A percentile compares a stretch with the other conserved stretches of the same genome.
Conservation (phyloP, 2,797 vertebrate species). For the Acanthurus lineatus region DNA sequence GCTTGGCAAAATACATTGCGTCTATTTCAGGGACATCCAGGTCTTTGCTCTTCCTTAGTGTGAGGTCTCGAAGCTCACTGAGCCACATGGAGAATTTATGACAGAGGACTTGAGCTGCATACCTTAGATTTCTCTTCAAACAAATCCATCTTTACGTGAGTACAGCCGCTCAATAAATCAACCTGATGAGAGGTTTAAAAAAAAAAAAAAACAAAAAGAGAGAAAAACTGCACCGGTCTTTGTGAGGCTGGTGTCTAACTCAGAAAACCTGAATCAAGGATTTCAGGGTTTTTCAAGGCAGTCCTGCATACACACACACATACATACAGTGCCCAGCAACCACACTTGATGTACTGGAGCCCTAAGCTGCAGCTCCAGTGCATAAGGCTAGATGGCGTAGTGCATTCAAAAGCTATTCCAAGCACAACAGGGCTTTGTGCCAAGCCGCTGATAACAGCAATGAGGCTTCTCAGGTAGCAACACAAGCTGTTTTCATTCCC, state of each 20-base stretch:
- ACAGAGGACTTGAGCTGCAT: slow-evolving; percentile 71
- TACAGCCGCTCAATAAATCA: slow-evolving; percentile 68
- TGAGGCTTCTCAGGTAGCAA: slow-evolving; percentile 56
- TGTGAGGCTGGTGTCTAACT: slow-evolving; percentile 17
- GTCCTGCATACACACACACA: slow-evolving; percentile 4
- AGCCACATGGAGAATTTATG: slow-evolving; percentile 78
- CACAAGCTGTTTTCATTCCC: slow-evolving; percentile 42
- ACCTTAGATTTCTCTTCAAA: slow-evolving; percentile 81
- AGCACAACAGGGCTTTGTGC: slow-evolving; percentile 51
- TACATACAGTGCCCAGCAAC: neutral
- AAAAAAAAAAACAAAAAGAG: slow-evolving; percentile 50
- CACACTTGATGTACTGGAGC: neutral
- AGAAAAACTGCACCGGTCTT: slow-evolving; percentile 25
- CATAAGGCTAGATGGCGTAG: slow-evolving; percentile 75
- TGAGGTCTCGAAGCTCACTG: slow-evolving; percentile 75
- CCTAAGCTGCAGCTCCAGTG: slow-evolving; percentile 46
- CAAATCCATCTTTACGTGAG: slow-evolving; percentile 68
- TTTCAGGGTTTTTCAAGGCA: slow-evolving; percentile 11
- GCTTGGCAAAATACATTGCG: slow-evolving; percentile 50
- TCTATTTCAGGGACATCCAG: slow-evolving; percentile 46
- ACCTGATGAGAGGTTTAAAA: slow-evolving; percentile 52
- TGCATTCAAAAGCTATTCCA: slow-evolving; percentile 61
- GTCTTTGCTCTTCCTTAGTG: slow-evolving; percentile 63
- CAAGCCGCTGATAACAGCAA: slow-evolving; percentile 51
- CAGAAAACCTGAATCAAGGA: slow-evolving; percentile 41